A percentile compares a stretch with the other conserved stretches of the same genome.
phyloP scores from a whole-genome alignment of 2,888 invertebrate genomes.

The Callyntrura guangdongensis region DNA sequence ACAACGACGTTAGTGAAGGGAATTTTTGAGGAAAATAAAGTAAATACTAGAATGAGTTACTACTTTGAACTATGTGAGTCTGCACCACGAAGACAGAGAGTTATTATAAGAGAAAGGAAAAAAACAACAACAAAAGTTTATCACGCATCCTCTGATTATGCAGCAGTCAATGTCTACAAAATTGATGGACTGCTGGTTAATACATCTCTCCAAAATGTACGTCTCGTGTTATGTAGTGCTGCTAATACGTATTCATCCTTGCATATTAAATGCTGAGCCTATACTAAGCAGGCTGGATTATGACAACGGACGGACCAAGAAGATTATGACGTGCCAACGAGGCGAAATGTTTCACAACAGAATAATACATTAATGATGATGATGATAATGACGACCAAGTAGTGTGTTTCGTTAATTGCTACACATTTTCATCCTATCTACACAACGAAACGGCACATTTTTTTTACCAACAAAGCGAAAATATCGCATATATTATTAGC shows the following conservation, averaged over 20 bases:
- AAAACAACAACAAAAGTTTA: slow-evolving; percentile 24
- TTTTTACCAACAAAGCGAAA: slow-evolving; percentile 21
- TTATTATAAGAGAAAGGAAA: slow-evolving; percentile 14
- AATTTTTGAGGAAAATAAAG: neutral
- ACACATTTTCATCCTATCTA: slow-evolving; percentile 45
- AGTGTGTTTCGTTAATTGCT: slow-evolving; percentile 48
- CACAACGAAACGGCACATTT: slow-evolving; percentile 34
- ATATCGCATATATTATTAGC: slow-evolving; percentile 24
- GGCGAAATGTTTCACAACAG: too few species aligned
- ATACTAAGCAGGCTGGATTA: too few species aligned
- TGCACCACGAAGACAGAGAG: neutral
- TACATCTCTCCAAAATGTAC: too few species aligned
- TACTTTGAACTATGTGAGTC: neutral
- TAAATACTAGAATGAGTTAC: slow-evolving; percentile 1
- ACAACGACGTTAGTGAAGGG: neutral
- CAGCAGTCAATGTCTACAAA: neutral
- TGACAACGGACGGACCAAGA: too few species aligned
- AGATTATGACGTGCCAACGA: too few species aligned
- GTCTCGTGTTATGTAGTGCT: too few species aligned
- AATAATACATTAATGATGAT: neutral
- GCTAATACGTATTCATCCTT: too few species aligned
- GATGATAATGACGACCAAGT: neutral
- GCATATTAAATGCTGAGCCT: too few species aligned
- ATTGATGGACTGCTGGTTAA: too few species aligned
- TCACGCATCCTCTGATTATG: slow-evolving; percentile 42